Evolutionary conservation across 1,140 invertebrate genomes (phyloP), one percentile per base, ranked within the genome.

Genomic region (Panagrolaimus sp.): DNA sequence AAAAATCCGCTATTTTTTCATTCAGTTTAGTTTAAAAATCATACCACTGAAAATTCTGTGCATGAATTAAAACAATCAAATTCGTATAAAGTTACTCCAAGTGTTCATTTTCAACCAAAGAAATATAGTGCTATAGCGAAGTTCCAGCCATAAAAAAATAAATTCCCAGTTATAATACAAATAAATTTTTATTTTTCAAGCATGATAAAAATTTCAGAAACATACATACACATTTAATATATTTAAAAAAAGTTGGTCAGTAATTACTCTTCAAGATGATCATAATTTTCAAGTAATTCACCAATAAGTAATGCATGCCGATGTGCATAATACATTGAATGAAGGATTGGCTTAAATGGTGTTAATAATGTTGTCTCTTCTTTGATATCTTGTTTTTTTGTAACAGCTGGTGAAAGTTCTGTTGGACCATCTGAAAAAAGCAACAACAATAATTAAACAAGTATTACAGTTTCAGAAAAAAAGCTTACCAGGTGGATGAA

Each of bases 401-500:
- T 57, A 20, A 57, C 51, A 13, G 20, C n/a, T 57, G 51, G 51
- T 27, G 51, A 57, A 2, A 57, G 51, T 57, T 25, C 13, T 1
- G 51, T 57, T 20, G 20, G 51, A 1, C 51, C 51, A 11, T 20
- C 51, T 57, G n/a, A 20, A 57, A 57, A 3, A 2, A n/a, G 5
- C 20, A n/a, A 20, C 27, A 11, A 25, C n/a, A 5, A 20, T 57
- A 25, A 13, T 1, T 11, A 57, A 57, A 25, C 1, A 1, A 20
- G 1, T 11, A 57, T n/a, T 2, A 13, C n/a, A 57, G 31, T 38
- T 20, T 25, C n/a, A n/a, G n/a, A n/a, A n/a, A n/a, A n/a, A n/a
- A 14, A 53, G 51, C 51, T n/a, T 57, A 57, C 51, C 27, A 1
- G 51, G 51, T 20, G 51, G 51, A 57, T 57, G 51, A 57, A 57